Evolutionary conservation across 2,113 vertebrate species (phyloP).

Genomic region (Dromiciops gliroides): DNA sequence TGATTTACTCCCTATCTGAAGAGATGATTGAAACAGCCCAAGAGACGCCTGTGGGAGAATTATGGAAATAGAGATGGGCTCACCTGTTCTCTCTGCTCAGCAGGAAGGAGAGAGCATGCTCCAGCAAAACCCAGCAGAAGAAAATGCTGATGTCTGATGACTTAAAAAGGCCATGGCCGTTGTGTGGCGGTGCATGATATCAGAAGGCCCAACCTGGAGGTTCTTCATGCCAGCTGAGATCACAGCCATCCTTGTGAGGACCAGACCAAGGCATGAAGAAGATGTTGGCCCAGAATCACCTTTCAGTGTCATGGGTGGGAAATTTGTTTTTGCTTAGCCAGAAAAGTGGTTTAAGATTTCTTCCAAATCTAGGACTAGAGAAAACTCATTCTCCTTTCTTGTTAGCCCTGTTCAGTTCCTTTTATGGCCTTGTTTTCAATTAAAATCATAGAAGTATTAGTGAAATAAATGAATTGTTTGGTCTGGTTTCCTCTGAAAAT

Average conservation of each 20-base stretch:
- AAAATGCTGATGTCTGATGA: background rate
- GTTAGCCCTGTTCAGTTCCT: background rate
- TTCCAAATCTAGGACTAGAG: background rate
- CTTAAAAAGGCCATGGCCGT: background rate
- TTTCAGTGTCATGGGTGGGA: background rate
- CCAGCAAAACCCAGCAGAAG: background rate
- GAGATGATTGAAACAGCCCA: slow-evolving; percentile 79
- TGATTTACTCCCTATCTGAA: slow-evolving; percentile 85
- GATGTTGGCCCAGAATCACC: background rate
- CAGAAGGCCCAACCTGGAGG: background rate
- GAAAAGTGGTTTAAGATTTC: background rate
- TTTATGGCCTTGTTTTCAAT: background rate
- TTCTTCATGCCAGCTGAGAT: background rate
- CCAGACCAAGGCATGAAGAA: too few species aligned
- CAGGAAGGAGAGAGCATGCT: too few species aligned
- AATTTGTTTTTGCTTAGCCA: background rate
- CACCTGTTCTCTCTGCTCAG: background rate
- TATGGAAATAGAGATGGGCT: slow-evolving; percentile 86
- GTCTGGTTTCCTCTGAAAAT: background rate
- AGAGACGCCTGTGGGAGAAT: slow-evolving; percentile 84
- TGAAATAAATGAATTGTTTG: background rate
- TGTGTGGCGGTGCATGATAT: background rate
- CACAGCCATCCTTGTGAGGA: background rate
- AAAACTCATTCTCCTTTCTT: background rate
- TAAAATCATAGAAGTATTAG: background rate